These are phyloP conservation scores for Hephaestus fuliginosus DNA, from an alignment of 2,797 vertebrate species.

Conservation along the genomic window DNA sequence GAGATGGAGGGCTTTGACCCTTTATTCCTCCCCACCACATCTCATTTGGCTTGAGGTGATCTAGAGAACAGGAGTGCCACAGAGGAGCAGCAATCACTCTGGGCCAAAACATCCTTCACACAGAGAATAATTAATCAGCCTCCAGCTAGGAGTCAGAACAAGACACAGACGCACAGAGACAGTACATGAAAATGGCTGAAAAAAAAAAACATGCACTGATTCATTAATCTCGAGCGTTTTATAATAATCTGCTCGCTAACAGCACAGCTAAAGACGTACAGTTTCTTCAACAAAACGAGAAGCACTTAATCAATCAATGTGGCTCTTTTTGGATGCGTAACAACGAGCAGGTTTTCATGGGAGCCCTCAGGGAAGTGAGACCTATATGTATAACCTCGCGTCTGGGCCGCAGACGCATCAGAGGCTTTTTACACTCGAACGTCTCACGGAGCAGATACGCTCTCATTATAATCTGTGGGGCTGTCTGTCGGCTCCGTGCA, in stretches of 20 bases:
- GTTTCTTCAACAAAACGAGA: background rate
- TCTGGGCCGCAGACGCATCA: no score
- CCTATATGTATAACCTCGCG: no score
- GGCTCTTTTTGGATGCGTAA: background rate
- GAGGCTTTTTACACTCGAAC: no score
- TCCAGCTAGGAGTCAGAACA: conserved; percentile 53
- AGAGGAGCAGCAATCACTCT: conserved; percentile 73
- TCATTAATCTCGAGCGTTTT: background rate
- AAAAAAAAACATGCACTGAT: conserved; percentile 20
- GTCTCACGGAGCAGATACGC: no score
- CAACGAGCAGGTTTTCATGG: background rate
- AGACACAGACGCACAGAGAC: conserved; percentile 25
- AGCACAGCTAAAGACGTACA: background rate
- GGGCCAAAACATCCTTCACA: conserved; percentile 75
- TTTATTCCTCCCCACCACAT: conserved; percentile 76
- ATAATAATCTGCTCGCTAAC: background rate
- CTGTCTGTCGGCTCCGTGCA: no score
- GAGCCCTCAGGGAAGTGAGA: background rate
- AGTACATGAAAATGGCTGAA: background rate
- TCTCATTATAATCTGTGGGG: no score
- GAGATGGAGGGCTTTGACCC: conserved; percentile 72
- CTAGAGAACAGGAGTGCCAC: conserved; percentile 72
- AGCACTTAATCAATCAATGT: background rate
- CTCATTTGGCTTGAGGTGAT: conserved; percentile 81
- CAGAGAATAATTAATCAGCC: conserved; percentile 82